Base-by-base conservation (phyloP, 1,140 invertebrate species). In the Himalopsyche phryganea region DNA sequence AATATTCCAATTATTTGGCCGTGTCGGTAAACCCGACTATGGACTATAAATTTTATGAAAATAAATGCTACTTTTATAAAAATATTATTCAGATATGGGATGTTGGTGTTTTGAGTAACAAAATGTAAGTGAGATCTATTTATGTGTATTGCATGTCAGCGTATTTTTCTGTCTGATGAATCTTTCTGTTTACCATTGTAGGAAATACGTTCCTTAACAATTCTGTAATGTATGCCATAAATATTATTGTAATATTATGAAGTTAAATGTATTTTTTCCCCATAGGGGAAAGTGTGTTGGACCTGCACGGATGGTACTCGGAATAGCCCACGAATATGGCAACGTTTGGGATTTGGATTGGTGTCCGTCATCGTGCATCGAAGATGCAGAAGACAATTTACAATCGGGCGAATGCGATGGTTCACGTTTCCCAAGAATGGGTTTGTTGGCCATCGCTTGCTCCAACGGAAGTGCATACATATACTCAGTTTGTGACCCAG, bases 341-440 rank as follows among this genome's bases (percentile, higher is more conserved):
- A 80, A 80, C 6, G 71, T 88, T 10, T 88, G 85, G 84, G 75
- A 79, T 32, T 72, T 90, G 68, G 81, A 83, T 65, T 91, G 87
- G 87, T 90, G 89, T 73, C 88, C 88, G 10, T 87, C 85, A 0
- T 87, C 87, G 15, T 81, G 81, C 61, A 83, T 81, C 57, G 75
- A 83, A 47, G 65, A 73, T 47, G 36, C 65, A 51, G 47, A 48
- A 20, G 51, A 71, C 4, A 56, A 46, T 14, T 67, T 71, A 50
- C 72, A 71, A 56, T 48, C 68, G 28, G 36, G 58, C 52, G 53
- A 47, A 4, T 28, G 11, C 1, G 40, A 42, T 6, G 6, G 6
- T 13, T 11, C 15, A 63, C 38, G 56, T 28, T 36, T 50, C 38
- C 35, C 38, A 36, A 76, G 85, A 67, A 73, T 89, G 63, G 89